Evolutionary conservation across 1,140 invertebrate genomes (phyloP), one percentile per base, ranked within the genome.

Genomic region (Kradibia gibbosae): DNA sequence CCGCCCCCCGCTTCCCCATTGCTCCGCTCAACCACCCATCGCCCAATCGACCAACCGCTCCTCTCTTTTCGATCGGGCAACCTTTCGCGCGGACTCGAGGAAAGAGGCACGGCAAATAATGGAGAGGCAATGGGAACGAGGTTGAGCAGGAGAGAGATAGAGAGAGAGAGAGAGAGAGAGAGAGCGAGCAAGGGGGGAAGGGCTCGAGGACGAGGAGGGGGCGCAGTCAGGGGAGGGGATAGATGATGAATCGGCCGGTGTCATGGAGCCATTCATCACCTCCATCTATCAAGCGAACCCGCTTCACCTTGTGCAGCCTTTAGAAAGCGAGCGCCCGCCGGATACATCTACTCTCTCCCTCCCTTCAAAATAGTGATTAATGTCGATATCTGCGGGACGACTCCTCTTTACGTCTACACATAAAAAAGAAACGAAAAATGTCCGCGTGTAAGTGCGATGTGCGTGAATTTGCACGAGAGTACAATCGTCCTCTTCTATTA

Each of bases 191-290:
- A 60, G 75, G 28, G 45, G 72, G 62, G 31, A 48, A 72, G n/a
- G n/a, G n/a, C n/a, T n/a, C 22, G 48, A 55, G 50, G 60, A 34
- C 7, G 48, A 25, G 65, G 25, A 55, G 45, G 17, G 17, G 17
- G 48, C 25, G 34, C 73, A 42, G 48, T 22, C 7, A 20, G 67
- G 25, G 48, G 48, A 20, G 45, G 34, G 7, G 78, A 50, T 83
- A 87, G 89, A 90, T 91, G 90, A 91, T 91, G 89, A 88, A 91
- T 91, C 86, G 88, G 85, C 84, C 83, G 75, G 85, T 87, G 89
- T 89, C 90, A 88, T 87, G 90, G 87, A 89, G 88, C 89, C 89
- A 91, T 91, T 90, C 90, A 91, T 91, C 90, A 91, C 89, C 88
- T 89, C 87, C 89, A 89, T 91, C 90, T 90, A 91, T 91, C 90